Evolutionary conservation across 2,797 vertebrate species (phyloP).

Genomic region (Tarsius wallacei): DNA sequence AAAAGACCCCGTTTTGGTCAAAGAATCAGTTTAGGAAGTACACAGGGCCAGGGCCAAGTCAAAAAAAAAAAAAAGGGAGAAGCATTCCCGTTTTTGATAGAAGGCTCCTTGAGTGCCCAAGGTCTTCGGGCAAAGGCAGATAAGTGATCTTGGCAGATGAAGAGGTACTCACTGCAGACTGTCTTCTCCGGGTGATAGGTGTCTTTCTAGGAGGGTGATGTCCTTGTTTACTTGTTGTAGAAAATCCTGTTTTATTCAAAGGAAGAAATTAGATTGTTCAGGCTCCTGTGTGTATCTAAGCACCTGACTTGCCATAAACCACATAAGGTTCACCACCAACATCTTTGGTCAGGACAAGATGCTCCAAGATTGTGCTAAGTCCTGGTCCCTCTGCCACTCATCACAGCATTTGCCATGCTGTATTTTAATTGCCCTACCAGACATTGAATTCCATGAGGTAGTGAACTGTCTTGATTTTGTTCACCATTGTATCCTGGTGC

Average conservation of each 20-base stretch:
- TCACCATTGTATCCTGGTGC: not conserved
- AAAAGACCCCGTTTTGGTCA: not conserved
- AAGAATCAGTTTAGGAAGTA: conserved; percentile 19
- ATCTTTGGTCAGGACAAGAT: not conserved
- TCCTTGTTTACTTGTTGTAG: not conserved
- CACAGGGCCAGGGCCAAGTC: not conserved
- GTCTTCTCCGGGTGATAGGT: not conserved
- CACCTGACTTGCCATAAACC: not conserved
- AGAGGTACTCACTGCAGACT: not conserved
- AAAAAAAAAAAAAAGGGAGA: not conserved
- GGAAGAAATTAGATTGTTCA: not conserved
- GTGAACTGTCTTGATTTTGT: not conserved
- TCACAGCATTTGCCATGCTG: not conserved
- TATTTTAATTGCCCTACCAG: not conserved
- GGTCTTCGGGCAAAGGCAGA: not conserved
- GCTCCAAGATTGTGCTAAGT: not conserved
- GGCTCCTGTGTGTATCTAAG: not conserved
- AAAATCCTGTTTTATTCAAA: conserved; percentile 4
- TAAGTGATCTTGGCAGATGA: not conserved
- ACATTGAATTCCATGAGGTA: not conserved
- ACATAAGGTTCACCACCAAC: not conserved
- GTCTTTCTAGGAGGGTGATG: not conserved
- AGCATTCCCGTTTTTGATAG: not conserved
- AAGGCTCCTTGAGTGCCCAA: not conserved
- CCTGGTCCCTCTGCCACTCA: not conserved